These are phyloP conservation scores for Zosterops hypoxanthus DNA, from an alignment of 2,113 vertebrate species.

Conservation along the genomic window DNA sequence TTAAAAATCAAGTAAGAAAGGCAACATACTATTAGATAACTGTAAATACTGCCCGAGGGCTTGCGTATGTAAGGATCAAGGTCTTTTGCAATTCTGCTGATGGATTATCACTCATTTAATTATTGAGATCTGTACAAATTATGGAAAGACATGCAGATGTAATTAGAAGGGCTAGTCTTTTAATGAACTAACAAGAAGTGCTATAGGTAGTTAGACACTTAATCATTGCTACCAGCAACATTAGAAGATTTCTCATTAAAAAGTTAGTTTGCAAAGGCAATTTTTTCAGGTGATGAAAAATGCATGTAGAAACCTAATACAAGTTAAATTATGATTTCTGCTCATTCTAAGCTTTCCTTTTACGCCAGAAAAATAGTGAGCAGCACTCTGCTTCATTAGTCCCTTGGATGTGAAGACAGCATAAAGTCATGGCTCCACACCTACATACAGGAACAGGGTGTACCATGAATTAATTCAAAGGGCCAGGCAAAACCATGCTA, in stretches of 20 bases:
- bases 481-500: background rate
- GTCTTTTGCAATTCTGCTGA: slow-evolving; percentile 16
- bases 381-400: background rate
- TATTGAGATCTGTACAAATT: slow-evolving; percentile 39
- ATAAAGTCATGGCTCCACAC: background rate
- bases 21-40: background rate
- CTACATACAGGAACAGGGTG: background rate
- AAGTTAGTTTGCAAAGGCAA: background rate
- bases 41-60: slow-evolving; percentile 2
- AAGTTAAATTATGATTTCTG: background rate
- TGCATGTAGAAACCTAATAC: background rate
- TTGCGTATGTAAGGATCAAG: background rate
- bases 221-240: slow-evolving; percentile 25
- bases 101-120: slow-evolving; percentile 53
- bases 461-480: background rate
- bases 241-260: slow-evolving; percentile 32
- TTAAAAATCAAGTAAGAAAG: slow-evolving; percentile 44
- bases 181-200: slow-evolving; percentile 46
- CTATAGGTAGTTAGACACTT: slow-evolving; percentile 2
- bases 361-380: background rate
- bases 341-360: background rate
- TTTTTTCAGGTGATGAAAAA: slow-evolving; percentile 43
- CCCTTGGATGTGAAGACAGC: background rate
- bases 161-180: background rate
- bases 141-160: slow-evolving; percentile 20